phyloP scores from a whole-genome alignment of 64 coral and sea anemone genomes.

The Catalaphyllia jardinei region DNA sequence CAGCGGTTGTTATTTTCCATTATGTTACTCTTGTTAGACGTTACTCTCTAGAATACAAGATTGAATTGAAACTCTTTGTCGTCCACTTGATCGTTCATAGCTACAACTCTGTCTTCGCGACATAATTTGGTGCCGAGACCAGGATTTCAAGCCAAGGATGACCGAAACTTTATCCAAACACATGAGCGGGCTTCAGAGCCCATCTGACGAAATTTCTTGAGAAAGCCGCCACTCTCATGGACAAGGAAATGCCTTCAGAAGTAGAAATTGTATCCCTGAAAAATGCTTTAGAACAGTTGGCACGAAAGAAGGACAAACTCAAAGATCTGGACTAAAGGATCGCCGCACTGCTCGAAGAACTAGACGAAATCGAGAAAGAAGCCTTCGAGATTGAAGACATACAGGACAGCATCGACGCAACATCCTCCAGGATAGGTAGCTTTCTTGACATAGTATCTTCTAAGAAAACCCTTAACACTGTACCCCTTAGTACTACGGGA shows the following conservation, averaged over 20 bases:
- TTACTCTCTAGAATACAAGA: not conserved
- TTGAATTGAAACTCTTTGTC: not conserved
- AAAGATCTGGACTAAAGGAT: constrained; percentile 49
- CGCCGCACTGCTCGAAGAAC: constrained; percentile 37
- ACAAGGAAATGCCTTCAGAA: constrained; percentile 31
- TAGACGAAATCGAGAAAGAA: constrained; percentile 56
- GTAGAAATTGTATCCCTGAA: constrained; percentile 33
- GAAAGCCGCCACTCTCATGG: constrained; percentile 23
- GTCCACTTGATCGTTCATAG: not conserved
- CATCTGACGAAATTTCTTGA: constrained; percentile 38
- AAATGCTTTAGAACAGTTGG: constrained; percentile 51
- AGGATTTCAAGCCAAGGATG: constrained; percentile 32
- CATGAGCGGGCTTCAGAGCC: constrained; percentile 38
- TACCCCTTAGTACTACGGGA: not conserved
- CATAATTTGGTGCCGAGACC: constrained; percentile 15
- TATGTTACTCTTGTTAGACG: not conserved
- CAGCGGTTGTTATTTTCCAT: not conserved
- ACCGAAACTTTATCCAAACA: constrained; percentile 35
- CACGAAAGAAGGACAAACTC: constrained; percentile 41
- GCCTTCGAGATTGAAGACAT: constrained; percentile 49
- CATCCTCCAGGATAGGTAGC: constrained; percentile 52
- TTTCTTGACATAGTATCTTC: constrained; percentile 21
- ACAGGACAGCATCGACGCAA: constrained; percentile 38
- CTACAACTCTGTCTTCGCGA: not conserved
- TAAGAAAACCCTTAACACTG: constrained; percentile 13